Evolutionary conservation across 2,113 vertebrate genomes (phyloP).

Genomic region (Egretta garzetta): DNA sequence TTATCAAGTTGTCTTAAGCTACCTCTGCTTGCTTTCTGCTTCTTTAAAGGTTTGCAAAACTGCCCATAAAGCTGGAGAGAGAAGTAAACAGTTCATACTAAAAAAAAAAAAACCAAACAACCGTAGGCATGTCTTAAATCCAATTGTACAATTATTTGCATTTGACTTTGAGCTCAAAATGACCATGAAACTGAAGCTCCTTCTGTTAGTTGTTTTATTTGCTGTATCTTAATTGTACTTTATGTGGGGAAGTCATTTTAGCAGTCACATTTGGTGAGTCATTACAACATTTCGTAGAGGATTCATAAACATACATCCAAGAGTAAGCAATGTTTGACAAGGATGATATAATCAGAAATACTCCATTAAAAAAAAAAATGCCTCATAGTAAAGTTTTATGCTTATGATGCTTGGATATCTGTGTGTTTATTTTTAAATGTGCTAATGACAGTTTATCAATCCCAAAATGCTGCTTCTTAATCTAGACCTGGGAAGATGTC

Average conservation of each 20-base stretch:
- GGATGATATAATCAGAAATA: neutral
- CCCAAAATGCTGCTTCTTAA: neutral
- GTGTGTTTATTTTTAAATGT: neutral
- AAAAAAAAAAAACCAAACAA: neutral
- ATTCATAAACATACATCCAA: neutral
- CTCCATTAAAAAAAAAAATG: neutral
- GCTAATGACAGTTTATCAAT: neutral
- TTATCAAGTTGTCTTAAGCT: neutral
- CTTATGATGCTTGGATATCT: neutral
- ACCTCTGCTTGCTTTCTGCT: neutral
- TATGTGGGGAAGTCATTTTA: neutral
- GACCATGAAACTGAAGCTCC: neutral
- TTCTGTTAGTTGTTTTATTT: constrained; percentile 13
- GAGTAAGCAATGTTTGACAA: neutral
- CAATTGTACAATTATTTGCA: neutral
- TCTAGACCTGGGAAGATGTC: neutral
- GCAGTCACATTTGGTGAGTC: neutral
- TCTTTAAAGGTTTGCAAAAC: neutral
- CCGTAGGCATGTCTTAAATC: neutral
- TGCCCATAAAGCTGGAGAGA: neutral
- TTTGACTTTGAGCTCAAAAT: neutral
- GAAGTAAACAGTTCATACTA: neutral
- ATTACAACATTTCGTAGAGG: neutral
- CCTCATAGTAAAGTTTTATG: neutral
- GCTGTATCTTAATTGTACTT: neutral